Evolutionary conservation across 2,888 invertebrate genomes (phyloP), one percentile per base, ranked within the genome.

Genomic region (Zaprionus bogoriensis): DNA sequence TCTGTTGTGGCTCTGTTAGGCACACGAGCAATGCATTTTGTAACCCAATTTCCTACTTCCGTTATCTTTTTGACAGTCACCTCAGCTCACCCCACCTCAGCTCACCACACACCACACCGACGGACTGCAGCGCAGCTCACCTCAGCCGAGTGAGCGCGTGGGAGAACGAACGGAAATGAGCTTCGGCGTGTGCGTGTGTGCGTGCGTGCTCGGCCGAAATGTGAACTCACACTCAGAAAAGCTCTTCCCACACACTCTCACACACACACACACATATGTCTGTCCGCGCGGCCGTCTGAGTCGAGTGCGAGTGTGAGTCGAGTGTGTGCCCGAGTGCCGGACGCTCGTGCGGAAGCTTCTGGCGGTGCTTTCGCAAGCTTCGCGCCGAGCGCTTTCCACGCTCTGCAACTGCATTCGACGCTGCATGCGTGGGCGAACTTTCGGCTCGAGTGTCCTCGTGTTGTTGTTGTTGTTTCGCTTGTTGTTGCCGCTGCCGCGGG

Each of bases 21-120:
- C 67, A 61, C 62, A 67, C 68, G 73, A 70, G 79, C 73, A 78
- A 68, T 85, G 77, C 83, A 85, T 78, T 80, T 79, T 66, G 81
- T 74, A 83, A 75, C 78, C 83, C 74, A 83, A 85, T 81, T 85
- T 85, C 83, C 83, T 48, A 59, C 58, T 67, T 84, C 83, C 85
- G 85, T 73, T 79, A 68, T 85, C 83, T 75, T 73, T 73, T 78
- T 64, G 75, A 77, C 70, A 66, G 57, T 32, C 42, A 46, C 58
- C 60, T 50, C 61, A 64, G 60, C 74, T 58, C 55, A 60, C 23
- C 25, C 7, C 12, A 19, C 2, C 30, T 7, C 28, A 41, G n/a
- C 20, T 2, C 9, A 14, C 55, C 58, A 10, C 22, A n/a, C 9
- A 38, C 55, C 58, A 44, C 10, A 10, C 5, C 32, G 14, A 23